Conservation (phyloP, 2,888 invertebrate species). For the Chloroclystis v-ata region DNA sequence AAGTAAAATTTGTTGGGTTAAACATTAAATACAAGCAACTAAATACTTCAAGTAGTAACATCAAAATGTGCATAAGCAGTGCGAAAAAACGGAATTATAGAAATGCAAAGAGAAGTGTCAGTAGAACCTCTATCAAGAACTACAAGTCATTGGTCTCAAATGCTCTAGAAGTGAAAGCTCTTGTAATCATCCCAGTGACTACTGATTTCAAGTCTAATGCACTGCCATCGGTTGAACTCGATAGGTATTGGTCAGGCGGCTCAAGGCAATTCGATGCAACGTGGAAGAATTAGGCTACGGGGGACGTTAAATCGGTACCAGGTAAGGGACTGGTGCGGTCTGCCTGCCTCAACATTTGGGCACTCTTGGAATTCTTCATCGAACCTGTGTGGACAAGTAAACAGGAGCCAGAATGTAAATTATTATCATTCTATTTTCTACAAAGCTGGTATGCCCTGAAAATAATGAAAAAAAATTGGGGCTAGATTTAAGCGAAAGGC, state of each 20-base stretch:
- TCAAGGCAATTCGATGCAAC: constrained; percentile 59
- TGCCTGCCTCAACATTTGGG: constrained; percentile 81
- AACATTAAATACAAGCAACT: constrained; percentile 40
- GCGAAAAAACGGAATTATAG: constrained; percentile 49
- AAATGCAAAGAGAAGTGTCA: constrained; percentile 22
- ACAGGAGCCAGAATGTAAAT: constrained; percentile 61
- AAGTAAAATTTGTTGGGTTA: constrained; percentile 20
- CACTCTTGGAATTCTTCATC: constrained; percentile 83
- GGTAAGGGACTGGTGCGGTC: constrained; percentile 80
- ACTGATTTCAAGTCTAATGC: constrained; percentile 39
- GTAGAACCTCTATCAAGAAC: constrained; percentile 27
- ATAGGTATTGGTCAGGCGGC: constrained; percentile 35
- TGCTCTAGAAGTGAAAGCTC: constrained; percentile 29
- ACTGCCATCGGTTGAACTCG: constrained; percentile 52
- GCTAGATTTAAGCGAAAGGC: constrained; percentile 43
- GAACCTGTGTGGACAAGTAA: constrained; percentile 78
- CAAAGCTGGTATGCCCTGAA: constrained; percentile 38
- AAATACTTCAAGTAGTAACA: constrained; percentile 36
- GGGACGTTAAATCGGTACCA: constrained; percentile 72
- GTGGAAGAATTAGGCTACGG: constrained; percentile 57
- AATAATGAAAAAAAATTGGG: constrained; percentile 33
- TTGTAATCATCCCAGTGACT: constrained; percentile 28
- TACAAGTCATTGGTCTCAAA: constrained; percentile 25
- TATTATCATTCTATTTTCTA: constrained; percentile 42
- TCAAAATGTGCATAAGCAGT: constrained; percentile 63